Base-by-base conservation (phyloP, 2,888 invertebrate species). In the Drosophila merina region DNA sequence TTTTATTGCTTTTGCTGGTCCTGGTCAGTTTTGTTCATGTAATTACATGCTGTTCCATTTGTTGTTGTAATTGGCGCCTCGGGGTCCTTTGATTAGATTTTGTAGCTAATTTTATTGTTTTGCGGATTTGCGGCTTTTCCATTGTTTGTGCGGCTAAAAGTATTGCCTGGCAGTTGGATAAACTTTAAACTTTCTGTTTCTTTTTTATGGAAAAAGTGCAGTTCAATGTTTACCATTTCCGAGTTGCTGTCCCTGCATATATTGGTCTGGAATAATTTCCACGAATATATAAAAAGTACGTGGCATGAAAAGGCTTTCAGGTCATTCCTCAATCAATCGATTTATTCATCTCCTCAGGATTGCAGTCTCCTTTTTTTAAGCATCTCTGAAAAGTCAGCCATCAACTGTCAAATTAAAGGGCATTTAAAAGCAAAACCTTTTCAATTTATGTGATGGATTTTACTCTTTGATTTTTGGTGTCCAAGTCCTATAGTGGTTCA, bases 31-130 rank as follows among this genome's bases (percentile, higher is more conserved):
- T 62, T 59, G 75, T 70, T 40, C 63, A 60, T 79, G 83, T 79
- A 85, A 85, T 80, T 80, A 79, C 80, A 68, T 68, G 79, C 70
- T 56, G 64, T 58, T 55, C 57, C 60, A 30, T 14, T 47, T 57
- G 20, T 58, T 52, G 45, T 64, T 69, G 57, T 57, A 68, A 67
- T 50, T 76, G 76, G 59, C 79, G 82, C 79, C 83, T 87, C 62
- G 74, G 82, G 76, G 66, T 73, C 56, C 72, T 88, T 86, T 82
- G 80, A 86, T 88, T 86, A 86, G 74, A 75, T 82, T 85, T 83
- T 82, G 68, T 67, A 76, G 72, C 75, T 75, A 85, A 82, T 87
- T 85, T 87, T 85, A 67, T 68, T 73, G 75, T 71, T 72, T 40
- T 87, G 73, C 55, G 70, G 75, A 67, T 76, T 58, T 67, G 73